Conservation (phyloP, 2,888 invertebrate species). For the Neoascia interrupta region DNA sequence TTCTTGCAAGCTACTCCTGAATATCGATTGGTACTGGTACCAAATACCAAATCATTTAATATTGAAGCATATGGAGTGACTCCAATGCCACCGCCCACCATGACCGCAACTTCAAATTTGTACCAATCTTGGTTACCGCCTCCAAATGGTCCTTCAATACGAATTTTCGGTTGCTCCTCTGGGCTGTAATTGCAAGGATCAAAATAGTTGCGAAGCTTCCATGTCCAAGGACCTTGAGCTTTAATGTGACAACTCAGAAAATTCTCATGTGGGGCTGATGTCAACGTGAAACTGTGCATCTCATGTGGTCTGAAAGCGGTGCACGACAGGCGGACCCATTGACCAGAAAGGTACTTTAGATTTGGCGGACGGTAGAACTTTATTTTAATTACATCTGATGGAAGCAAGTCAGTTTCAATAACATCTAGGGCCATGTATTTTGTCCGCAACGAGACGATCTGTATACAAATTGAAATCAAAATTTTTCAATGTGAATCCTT, state of each 20-base stretch:
- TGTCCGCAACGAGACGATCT: conserved; percentile 93
- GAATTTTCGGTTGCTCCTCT: conserved; percentile 91
- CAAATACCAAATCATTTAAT: conserved; percentile 96
- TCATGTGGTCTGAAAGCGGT: conserved; percentile 93
- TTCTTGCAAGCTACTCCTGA: conserved; percentile 98
- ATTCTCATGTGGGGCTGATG: conserved; percentile 97
- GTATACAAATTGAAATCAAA: no score
- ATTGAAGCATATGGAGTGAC: conserved; percentile 99
- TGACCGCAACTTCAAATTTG: conserved; percentile 97
- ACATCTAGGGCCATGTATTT: conserved; percentile 96
- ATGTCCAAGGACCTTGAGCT: conserved; percentile 95
- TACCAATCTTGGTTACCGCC: conserved; percentile 99
- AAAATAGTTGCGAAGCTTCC: conserved; percentile 96
- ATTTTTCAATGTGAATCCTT: no score
- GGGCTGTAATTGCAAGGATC: conserved; percentile 95
- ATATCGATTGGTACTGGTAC: conserved; percentile 96
- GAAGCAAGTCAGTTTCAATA: conserved; percentile 94
- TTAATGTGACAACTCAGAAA: conserved; percentile 97
- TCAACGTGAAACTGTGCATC: conserved; percentile 96
- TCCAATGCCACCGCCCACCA: conserved; percentile 98
- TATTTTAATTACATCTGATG: conserved; percentile 96
- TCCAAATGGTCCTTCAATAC: conserved; percentile 97
- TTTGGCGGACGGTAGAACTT: conserved; percentile 97
- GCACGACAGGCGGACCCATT: conserved; percentile 95
- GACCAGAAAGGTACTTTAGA: conserved; percentile 95